A percentile compares a stretch with the other conserved stretches of the same genome.
Conservation (phyloP, 2,797 vertebrate genomes). For the Petrocephalus schoutedeni region DNA sequence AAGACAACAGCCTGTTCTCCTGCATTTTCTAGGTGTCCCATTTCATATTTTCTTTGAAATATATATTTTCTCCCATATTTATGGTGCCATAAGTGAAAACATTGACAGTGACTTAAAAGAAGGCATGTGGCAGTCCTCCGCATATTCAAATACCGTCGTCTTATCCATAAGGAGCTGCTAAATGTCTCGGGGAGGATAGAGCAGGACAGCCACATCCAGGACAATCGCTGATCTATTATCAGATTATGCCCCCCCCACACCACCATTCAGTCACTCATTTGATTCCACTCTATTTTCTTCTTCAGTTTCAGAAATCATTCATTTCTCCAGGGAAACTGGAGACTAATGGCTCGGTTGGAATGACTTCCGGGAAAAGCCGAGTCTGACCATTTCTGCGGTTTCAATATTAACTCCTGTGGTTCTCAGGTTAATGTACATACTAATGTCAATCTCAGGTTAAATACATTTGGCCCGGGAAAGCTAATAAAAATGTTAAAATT, state of each 20-base stretch:
- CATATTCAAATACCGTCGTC: background rate
- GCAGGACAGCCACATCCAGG: background rate
- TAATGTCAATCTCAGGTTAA: background rate
- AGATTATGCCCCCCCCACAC: background rate
- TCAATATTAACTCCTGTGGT: background rate
- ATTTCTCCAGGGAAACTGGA: slow-evolving; percentile 12
- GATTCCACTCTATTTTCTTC: background rate
- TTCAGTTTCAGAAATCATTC: slow-evolving; percentile 20
- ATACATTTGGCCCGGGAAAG: background rate
- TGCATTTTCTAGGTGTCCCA: background rate
- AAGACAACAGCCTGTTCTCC: background rate
- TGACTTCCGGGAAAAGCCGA: background rate
- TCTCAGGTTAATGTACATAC: background rate
- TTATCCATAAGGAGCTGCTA: background rate
- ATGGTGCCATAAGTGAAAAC: background rate
- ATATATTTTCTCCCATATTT: background rate
- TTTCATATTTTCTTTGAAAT: background rate
- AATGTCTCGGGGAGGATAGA: background rate
- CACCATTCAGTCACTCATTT: slow-evolving; percentile 5
- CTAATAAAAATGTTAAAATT: background rate
- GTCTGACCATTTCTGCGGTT: slow-evolving; percentile 2
- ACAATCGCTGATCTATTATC: background rate
- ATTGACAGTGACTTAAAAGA: background rate
- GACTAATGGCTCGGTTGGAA: slow-evolving; percentile 1
- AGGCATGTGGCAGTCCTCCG: background rate